Base-by-base conservation (phyloP, 1,140 invertebrate species). In the Polypedilum pembai region DNA sequence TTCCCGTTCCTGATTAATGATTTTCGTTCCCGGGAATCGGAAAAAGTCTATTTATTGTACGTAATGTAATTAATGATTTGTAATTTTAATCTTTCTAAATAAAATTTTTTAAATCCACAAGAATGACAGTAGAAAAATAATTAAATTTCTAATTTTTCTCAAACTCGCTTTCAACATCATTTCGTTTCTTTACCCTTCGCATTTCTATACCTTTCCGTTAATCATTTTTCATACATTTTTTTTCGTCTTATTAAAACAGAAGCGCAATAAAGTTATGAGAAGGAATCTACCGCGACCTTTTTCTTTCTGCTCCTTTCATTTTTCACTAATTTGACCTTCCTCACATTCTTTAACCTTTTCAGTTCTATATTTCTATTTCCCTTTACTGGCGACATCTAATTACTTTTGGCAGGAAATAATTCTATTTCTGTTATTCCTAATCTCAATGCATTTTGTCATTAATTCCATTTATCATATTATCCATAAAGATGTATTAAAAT, bases 321-420 rank as follows among this genome's bases (percentile, higher is more conserved):
- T 56, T 12, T 56, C 12, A 56, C 45, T n/a, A 56, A 56, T 56
- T 56, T 56, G 45, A 56, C 45, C 45, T 56, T 56, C n/a, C n/a
- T 56, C 12, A 33, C 41, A 15, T 12, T 56, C 45, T 56, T 56
- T n/a, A 12, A 56, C 4, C n/a, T 56, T 56, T 56, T 15, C 3
- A 7, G 40, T 41, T 41, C 40, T 41, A 8, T 12, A n/a, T 3
- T 15, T 15, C 12, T 12, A 12, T 56, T 56, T n/a, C 45, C 45
- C 45, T 15, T 56, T n/a, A 56, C 15, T n/a, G 3, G 45, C 45
- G 45, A 56, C 45, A 56, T 56, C 45, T 56, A 56, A 56, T 56
- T 56, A 56, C 45, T 56, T 56, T 56, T 56, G 45, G 12, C 45
- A 56, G 15, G 12, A 3, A 56, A 56, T n/a, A 56, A 15, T n/a